Evolutionary conservation across 30 jellyfish, hydroid and myxozoan genomes (phyloP).

Genomic region (Turritopsis dohrnii): DNA sequence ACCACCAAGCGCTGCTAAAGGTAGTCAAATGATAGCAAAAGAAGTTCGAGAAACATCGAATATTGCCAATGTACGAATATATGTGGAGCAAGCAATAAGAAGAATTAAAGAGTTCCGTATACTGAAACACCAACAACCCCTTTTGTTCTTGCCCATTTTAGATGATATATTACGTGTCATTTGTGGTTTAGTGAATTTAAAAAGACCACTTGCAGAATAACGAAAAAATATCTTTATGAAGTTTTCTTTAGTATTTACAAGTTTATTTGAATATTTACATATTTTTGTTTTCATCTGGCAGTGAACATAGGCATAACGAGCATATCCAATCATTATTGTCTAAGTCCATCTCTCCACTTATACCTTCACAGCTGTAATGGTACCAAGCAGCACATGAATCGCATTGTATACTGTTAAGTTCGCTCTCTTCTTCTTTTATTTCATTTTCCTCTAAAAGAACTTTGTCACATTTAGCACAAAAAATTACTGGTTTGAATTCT

Average conservation of each 20-base stretch:
- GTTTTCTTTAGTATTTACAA: not conserved
- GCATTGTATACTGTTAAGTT: constrained; percentile 7
- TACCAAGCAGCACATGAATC: constrained; percentile 33
- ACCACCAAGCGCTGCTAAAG: constrained; percentile 57
- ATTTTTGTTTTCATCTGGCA: not conserved
- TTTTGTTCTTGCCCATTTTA: constrained; percentile 6
- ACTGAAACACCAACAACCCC: not conserved
- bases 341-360: not conserved
- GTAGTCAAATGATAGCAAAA: constrained; percentile 34
- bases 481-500: constrained; percentile 37
- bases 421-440: constrained; percentile 28
- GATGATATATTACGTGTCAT: not conserved
- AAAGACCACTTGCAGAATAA: too few species aligned
- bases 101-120: not conserved
- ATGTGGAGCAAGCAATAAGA: constrained; percentile 26
- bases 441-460: constrained; percentile 28
- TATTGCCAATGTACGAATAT: constrained; percentile 48
- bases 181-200: too few species aligned
- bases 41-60: constrained; percentile 35
- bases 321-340: not conserved
- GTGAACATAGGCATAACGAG: not conserved
- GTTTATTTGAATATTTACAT: not conserved
- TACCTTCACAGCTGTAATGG: constrained; percentile 37
- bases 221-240: not conserved
- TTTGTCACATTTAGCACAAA: constrained; percentile 56